Conservation (phyloP, 2,888 invertebrate species). For the Artemia sp. region DNA sequence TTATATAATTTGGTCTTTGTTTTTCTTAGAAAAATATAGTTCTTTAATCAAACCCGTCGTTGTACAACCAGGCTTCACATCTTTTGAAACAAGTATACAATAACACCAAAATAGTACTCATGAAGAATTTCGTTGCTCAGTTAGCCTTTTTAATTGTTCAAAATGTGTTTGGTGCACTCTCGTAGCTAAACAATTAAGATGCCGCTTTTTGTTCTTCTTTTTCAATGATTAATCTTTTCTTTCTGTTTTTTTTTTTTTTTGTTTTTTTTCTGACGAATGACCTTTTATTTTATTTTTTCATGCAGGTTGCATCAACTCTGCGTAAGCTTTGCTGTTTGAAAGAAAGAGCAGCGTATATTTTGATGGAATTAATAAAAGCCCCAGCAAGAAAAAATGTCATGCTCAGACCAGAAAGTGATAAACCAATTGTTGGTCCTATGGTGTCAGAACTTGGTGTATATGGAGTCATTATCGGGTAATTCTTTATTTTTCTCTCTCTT, state of each 20-base stretch:
- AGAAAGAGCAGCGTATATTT: slow-evolving; percentile 72
- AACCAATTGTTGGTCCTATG: slow-evolving; percentile 28
- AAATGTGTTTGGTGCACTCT: too few species aligned
- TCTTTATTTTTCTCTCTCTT: slow-evolving; percentile 13
- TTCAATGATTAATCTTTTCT: neutral
- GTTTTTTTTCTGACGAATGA: too few species aligned
- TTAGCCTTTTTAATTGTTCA: too few species aligned
- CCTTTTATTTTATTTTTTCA: too few species aligned
- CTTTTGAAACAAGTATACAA: too few species aligned
- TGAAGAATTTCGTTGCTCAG: too few species aligned
- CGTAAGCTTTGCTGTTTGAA: slow-evolving; percentile 43
- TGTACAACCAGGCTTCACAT: too few species aligned
- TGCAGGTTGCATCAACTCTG: slow-evolving; percentile 36
- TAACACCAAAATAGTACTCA: too few species aligned
- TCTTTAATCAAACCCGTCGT: too few species aligned
- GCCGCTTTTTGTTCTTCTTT: slow-evolving; percentile 2
- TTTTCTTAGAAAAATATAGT: too few species aligned
- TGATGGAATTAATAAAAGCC: slow-evolving; percentile 81
- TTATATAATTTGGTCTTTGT: too few species aligned
- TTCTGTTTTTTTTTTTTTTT: too few species aligned
- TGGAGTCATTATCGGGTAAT: slow-evolving; percentile 75
- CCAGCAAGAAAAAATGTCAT: slow-evolving; percentile 62
- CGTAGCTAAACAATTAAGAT: neutral
- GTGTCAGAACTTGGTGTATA: slow-evolving; percentile 86
- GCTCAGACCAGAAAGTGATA: slow-evolving; percentile 42